phyloP scores from a whole-genome alignment of 1,140 invertebrate species.

The Hermatobates lingyangjiaoensis region DNA sequence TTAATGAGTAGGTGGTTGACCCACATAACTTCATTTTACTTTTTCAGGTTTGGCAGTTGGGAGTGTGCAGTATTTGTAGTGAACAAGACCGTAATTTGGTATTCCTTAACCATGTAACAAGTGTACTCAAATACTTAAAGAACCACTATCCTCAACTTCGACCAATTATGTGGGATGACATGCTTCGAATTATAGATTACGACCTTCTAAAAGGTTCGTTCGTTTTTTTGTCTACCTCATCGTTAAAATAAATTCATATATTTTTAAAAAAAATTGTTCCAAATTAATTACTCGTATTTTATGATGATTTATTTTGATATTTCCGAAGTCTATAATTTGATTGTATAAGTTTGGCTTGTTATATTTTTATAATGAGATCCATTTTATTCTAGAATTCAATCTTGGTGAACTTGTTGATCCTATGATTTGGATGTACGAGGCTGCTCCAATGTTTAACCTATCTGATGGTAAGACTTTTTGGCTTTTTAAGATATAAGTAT shows the following conservation, averaged over 20 bases:
- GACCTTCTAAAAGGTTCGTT: conserved; percentile 32
- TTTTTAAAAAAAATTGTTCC: neutral
- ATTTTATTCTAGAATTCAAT: conserved; percentile 39
- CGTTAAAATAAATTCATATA: neutral
- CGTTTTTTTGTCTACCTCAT: neutral
- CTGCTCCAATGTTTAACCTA: conserved; percentile 27
- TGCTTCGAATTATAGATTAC: conserved; percentile 46
- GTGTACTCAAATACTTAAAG: conserved; percentile 38
- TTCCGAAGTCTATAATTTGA: too few species aligned
- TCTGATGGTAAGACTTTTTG: conserved; percentile 23
- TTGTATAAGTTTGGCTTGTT: too few species aligned
- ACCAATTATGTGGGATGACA: conserved; percentile 87
- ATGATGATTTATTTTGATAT: too few species aligned
- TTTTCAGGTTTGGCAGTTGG: conserved; percentile 52
- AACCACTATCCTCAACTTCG: conserved; percentile 39
- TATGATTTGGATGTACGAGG: conserved; percentile 60
- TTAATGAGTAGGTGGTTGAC: too few species aligned
- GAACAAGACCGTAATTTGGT: conserved; percentile 31
- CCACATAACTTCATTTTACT: too few species aligned
- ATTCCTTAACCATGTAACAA: conserved; percentile 48
- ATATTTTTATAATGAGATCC: too few species aligned
- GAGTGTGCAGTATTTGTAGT: conserved; percentile 51
- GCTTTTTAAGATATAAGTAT: too few species aligned
- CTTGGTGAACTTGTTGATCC: conserved; percentile 54
- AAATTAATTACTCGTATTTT: too few species aligned